phyloP scores from a whole-genome alignment of 1,140 invertebrate species.

The Conus ventricosus region DNA sequence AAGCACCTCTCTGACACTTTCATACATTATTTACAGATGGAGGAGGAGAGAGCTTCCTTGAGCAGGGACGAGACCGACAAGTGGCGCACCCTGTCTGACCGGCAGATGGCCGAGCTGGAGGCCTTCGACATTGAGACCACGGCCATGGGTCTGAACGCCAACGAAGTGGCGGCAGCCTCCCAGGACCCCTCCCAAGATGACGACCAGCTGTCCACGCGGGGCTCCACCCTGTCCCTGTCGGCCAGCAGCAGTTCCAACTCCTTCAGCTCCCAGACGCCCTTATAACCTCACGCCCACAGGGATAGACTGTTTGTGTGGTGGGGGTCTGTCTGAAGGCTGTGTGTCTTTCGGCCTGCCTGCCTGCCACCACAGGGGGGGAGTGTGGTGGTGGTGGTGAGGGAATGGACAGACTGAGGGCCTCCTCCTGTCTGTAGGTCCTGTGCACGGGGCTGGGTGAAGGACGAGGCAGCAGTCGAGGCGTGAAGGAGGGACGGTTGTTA shows the following conservation, averaged over 20 bases:
- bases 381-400: too few relatives aligned
- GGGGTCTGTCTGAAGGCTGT: too few relatives aligned
- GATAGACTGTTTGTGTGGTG: too few relatives aligned
- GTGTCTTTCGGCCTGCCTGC: too few relatives aligned
- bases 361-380: too few relatives aligned
- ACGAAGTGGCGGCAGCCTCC: slow-evolving; percentile 92
- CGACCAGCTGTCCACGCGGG: slow-evolving; percentile 85
- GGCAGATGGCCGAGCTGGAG: slow-evolving; percentile 91
- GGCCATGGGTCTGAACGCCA: slow-evolving; percentile 89
- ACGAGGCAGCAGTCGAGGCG: too few relatives aligned
- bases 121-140: slow-evolving; percentile 96
- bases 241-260: slow-evolving; percentile 90
- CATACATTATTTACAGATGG: slow-evolving; percentile 82
- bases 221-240: slow-evolving; percentile 94
- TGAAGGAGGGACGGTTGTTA: too few relatives aligned
- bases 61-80: slow-evolving; percentile 91
- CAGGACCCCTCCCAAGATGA: slow-evolving; percentile 88
- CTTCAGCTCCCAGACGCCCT: slow-evolving; percentile 62
- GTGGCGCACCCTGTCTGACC: slow-evolving; percentile 89
- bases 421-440: too few relatives aligned
- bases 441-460: too few relatives aligned
- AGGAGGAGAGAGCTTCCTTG: slow-evolving; percentile 92
- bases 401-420: too few relatives aligned
- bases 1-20: too few relatives aligned
- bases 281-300: slow-evolving; percentile 40